Evolutionary conservation across 2,888 invertebrate genomes (phyloP).

Genomic region (Drosophila paramelanica): DNA sequence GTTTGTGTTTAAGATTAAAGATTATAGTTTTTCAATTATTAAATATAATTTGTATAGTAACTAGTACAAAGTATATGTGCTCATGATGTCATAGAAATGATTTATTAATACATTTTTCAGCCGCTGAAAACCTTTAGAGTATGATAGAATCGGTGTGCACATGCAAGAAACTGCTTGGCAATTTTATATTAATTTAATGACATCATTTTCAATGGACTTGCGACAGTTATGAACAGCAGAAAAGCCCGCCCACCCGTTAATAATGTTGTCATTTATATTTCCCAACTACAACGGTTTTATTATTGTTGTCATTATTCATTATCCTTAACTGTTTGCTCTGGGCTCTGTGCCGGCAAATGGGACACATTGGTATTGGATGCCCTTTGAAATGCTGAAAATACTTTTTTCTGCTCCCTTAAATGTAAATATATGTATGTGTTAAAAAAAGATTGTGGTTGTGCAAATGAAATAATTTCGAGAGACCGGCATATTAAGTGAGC

Average conservation of each 20-base stretch:
- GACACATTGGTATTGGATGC: slow-evolving; percentile 31
- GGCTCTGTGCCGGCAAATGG: slow-evolving; percentile 18
- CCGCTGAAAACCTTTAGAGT: slow-evolving; percentile 4
- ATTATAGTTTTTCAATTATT: too few relatives aligned
- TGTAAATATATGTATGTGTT: slow-evolving; percentile 15
- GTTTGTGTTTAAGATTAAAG: too few relatives aligned
- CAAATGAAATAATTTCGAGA: slow-evolving; percentile 49
- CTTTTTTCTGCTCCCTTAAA: slow-evolving; percentile 36
- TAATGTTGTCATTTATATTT: slow-evolving; percentile 67
- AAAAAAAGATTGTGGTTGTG: slow-evolving; percentile 32
- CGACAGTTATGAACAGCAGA: slow-evolving; percentile 47
- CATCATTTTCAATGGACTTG: slow-evolving; percentile 54
- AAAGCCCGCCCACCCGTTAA: slow-evolving; percentile 49
- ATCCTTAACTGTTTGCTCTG: slow-evolving; percentile 47
- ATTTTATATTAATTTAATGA: slow-evolving; percentile 58
- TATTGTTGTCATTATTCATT: slow-evolving; percentile 63
- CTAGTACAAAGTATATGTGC: background rate
- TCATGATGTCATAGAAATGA: slow-evolving; percentile 5
- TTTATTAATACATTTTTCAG: slow-evolving; percentile 15
- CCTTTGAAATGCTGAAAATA: slow-evolving; percentile 41
- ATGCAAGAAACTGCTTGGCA: slow-evolving; percentile 10
- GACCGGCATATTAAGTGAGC: slow-evolving; percentile 59
- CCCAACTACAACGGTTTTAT: slow-evolving; percentile 51
- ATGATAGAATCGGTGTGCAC: slow-evolving; percentile 17
- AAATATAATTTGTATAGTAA: too few relatives aligned